Evolutionary conservation across 2,113 vertebrate genomes (phyloP), one percentile per base, ranked within the genome.

Genomic region (Heterotilapia buettikoferi): DNA sequence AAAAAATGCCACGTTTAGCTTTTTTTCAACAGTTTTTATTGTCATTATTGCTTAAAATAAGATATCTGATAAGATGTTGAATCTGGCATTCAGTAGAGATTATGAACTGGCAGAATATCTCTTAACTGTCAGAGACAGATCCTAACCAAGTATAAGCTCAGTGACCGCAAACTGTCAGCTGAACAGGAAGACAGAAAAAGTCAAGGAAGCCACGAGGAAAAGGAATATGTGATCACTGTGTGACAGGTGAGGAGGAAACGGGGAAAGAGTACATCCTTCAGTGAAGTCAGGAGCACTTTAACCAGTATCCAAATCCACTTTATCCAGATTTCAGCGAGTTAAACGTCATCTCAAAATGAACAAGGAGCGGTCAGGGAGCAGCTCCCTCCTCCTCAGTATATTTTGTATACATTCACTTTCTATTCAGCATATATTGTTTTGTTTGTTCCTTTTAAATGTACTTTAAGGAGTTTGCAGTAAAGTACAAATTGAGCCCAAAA

Each of bases 1-100:
- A 57, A 47, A 16, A 45, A 57, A 29, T 2, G 0, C 1, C n/a
- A 16, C 0, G 1, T 73, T 26, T 71, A 71, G 2, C 13, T 16
- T 71, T 73, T 24, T 43, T 24, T 10, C 0, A n/a, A n/a, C n/a
- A n/a, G n/a, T n/a, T n/a, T n/a, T n/a, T n/a, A n/a, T n/a, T n/a
- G n/a, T n/a, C n/a, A n/a, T 24, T 43, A 21, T 43, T 71, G 7
- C 12, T 71, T 43, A 43, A 43, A 71, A 24, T 1, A 71, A 9
- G n/a, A 40, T 40, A 21, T 68, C 36, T 40, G 63, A 68, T 68
- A 40, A 33, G 29, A 14, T 57, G 24, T 36, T 19, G 16, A 33
- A 63, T 63, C 9, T 63, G 31, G 59, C 29, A 31, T 31, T 63
- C 16, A 63, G 31, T 11, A 0, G 29, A 33, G 16, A 19, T 63